A percentile compares a stretch with the other conserved stretches of the same genome.
phyloP scores from a whole-genome alignment of 2,888 invertebrate species.

The Lepidocyrtinus sp. region DNA sequence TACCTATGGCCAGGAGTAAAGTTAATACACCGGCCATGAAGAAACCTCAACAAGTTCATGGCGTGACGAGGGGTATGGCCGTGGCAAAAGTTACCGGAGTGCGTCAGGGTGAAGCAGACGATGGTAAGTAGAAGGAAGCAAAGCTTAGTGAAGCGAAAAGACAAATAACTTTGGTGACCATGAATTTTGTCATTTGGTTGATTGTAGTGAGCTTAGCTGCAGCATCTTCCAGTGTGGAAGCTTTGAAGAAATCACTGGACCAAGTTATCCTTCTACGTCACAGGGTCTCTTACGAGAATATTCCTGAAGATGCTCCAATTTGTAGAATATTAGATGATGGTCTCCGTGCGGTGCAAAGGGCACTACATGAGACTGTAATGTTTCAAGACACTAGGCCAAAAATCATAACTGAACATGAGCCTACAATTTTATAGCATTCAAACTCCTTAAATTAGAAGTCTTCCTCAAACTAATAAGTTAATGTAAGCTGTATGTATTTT shows the following conservation, averaged over 20 bases:
- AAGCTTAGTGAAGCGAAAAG: neutral
- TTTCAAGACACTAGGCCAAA: conserved; percentile 67
- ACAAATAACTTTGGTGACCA: neutral
- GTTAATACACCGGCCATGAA: conserved; percentile 65
- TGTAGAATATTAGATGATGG: conserved; percentile 68
- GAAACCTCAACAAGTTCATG: conserved; percentile 69
- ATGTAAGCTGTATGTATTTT: neutral
- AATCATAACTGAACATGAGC: conserved; percentile 68
- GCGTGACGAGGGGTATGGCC: conserved; percentile 65
- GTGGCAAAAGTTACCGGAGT: conserved; percentile 69
- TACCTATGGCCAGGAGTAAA: conserved; percentile 66
- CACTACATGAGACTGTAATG: conserved; percentile 66
- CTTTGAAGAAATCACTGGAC: conserved; percentile 67
- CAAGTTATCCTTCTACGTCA: conserved; percentile 66
- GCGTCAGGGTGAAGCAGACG: conserved; percentile 68
- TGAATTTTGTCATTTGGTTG: conserved; percentile 8
- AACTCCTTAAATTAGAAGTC: too few relatives aligned
- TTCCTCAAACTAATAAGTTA: neutral
- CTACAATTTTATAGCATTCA: conserved; percentile 65
- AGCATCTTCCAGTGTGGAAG: conserved; percentile 63
- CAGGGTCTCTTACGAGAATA: conserved; percentile 63
- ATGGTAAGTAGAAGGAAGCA: conserved; percentile 57
- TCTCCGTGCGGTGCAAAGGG: conserved; percentile 64
- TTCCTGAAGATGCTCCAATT: conserved; percentile 68
- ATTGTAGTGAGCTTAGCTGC: conserved; percentile 64